Evolutionary conservation across 2,888 invertebrate species (phyloP).

Genomic region (Pogonocherus hispidulus): DNA sequence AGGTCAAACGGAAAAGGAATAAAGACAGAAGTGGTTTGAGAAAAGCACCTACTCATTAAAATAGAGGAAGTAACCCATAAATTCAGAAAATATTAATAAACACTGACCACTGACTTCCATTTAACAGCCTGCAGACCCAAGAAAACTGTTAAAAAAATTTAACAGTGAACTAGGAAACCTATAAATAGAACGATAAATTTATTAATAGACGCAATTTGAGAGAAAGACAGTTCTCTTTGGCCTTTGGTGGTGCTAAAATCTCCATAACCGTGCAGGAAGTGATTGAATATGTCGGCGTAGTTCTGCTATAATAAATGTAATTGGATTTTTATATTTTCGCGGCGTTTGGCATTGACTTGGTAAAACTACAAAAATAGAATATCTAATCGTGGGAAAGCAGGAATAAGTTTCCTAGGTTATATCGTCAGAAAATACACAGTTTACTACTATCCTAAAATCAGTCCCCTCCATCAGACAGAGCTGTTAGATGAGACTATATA

Average conservation of each 20-base stretch:
- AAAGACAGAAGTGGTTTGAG: neutral
- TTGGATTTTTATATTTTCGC: neutral
- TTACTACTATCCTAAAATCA: too few relatives aligned
- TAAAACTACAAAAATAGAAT: too few relatives aligned
- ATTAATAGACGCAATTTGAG: neutral
- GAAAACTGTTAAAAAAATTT: conserved; percentile 14
- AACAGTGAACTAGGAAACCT: conserved; percentile 19
- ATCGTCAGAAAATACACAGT: too few relatives aligned
- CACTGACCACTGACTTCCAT: neutral
- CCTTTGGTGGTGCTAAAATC: neutral
- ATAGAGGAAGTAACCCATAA: neutral
- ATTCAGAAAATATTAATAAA: neutral
- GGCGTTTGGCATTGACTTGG: neutral
- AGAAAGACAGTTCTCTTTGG: conserved; percentile 1
- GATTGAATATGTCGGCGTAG: neutral
- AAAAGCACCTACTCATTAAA: neutral
- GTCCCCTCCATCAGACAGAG: too few relatives aligned
- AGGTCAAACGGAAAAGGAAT: neutral
- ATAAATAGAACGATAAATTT: conserved; percentile 18
- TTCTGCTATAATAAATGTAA: conserved; percentile 7
- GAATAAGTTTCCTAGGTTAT: too few relatives aligned
- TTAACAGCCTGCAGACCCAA: neutral
- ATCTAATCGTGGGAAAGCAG: too few relatives aligned
- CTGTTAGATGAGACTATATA: too few relatives aligned
- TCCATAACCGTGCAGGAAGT: conserved; percentile 7